A percentile compares a stretch with the other conserved stretches of the same genome.
These are phyloP conservation scores for Kuschelorhynchus macadamiae DNA, from an alignment of 2,888 invertebrate genomes.

Conservation along the genomic window DNA sequence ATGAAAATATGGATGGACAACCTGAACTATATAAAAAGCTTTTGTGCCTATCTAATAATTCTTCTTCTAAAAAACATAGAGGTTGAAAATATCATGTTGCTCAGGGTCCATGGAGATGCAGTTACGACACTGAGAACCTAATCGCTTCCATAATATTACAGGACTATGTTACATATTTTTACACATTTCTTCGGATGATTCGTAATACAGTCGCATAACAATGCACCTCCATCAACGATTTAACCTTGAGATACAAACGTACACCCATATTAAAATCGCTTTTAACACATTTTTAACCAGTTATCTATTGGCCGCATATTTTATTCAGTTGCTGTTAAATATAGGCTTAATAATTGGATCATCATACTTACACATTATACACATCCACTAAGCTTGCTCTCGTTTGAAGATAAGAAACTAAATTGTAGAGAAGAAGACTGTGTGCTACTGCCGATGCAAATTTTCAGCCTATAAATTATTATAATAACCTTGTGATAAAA, in stretches of 20 bases:
- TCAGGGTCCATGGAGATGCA: too few relatives aligned
- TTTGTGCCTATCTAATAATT: too few relatives aligned
- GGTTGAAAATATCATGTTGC: too few relatives aligned
- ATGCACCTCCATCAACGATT: neutral
- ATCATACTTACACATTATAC: slow-evolving; percentile 27
- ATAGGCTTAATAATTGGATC: slow-evolving; percentile 45
- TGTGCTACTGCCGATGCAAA: slow-evolving; percentile 49
- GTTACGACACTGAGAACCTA: too few relatives aligned
- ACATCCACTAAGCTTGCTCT: slow-evolving; percentile 34
- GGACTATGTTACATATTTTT: too few relatives aligned
- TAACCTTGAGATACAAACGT: slow-evolving; percentile 1
- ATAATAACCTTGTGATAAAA: slow-evolving; percentile 47
- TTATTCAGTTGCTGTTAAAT: slow-evolving; percentile 17
- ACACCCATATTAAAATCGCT: slow-evolving; percentile 5
- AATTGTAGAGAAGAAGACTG: slow-evolving; percentile 44
- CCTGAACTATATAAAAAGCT: too few relatives aligned
- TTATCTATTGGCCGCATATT: slow-evolving; percentile 14
- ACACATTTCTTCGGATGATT: too few relatives aligned
- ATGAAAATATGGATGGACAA: too few relatives aligned
- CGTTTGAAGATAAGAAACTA: slow-evolving; percentile 37
- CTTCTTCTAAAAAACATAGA: too few relatives aligned
- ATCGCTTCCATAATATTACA: too few relatives aligned
- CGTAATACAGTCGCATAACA: too few relatives aligned
- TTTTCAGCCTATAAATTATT: slow-evolving; percentile 47
- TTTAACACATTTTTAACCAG: slow-evolving; percentile 9